Evolutionary conservation across 2,113 vertebrate species (phyloP), one percentile per base, ranked within the genome.

Genomic region (Spermophilus dauricus): DNA sequence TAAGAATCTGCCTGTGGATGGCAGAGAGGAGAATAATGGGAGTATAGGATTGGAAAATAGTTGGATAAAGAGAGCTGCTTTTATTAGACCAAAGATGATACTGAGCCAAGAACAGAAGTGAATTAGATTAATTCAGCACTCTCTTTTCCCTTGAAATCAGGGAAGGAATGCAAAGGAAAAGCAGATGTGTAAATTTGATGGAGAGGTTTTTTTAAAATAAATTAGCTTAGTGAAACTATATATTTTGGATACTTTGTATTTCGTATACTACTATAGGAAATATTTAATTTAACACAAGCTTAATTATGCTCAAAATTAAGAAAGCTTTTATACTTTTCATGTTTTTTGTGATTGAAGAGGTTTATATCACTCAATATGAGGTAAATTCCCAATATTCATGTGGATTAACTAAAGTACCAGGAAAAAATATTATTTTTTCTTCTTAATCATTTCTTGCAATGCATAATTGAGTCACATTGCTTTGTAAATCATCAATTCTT

Each of bases 331-430:
- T 78, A 26, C 3, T 42, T 78, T 73, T 90, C 10, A 10, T n/a
- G 3, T 85, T 30, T 77, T 94, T 95, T 95, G 13, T 89, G 26
- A 82, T 20, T 86, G 42, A 94, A 92, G 24, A 86, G 14, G 12
- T 81, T 81, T 85, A 89, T 81, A 75, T 34, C 70, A 8, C 9
- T 51, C 3, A 93, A 4, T 4, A 1, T 80, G 30, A 78, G 61
- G 51, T 75, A 8, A 81, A 81, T 70, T 39, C 90, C 4, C 11
- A 75, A 28, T 90, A 75, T 37, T 51, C 39, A 18, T 32, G 32
- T 12, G 16, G 58, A 78, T 30, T 80, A 61, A 87, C 1, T 37
- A 56, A 91, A 76, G 14, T 86, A 61, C 10, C 10, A 61, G 51
- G 48, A 67, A 67, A 18, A 78, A 70, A 61, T 30, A 2, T 30